Conservation (phyloP, 2,113 vertebrate genomes). For the Ophiodon elongatus region DNA sequence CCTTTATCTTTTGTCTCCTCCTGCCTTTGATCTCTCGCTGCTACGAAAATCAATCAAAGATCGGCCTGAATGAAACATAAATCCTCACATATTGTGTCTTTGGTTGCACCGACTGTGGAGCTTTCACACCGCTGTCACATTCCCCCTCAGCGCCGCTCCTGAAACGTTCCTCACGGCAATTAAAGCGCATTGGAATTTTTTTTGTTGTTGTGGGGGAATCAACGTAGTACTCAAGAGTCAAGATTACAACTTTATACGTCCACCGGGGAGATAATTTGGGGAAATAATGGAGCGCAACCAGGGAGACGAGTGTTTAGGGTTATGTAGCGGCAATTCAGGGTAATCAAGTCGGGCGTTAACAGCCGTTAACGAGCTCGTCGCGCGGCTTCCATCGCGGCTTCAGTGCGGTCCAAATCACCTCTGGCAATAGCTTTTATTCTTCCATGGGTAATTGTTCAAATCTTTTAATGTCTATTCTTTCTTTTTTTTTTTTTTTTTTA, state of each 20-base stretch:
- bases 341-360: neutral
- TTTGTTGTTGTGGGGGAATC: too few species aligned
- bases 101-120: neutral
- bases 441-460: neutral
- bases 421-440: neutral
- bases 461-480: neutral
- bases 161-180: neutral
- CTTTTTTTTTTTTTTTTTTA: neutral
- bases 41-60: constrained; percentile 45
- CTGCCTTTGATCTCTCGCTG: constrained; percentile 66
- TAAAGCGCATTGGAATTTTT: neutral
- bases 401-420: neutral
- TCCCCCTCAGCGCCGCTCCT: neutral
- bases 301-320: neutral
- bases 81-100: neutral
- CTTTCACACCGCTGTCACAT: neutral
- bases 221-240: neutral
- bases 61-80: constrained; percentile 15
- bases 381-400: neutral
- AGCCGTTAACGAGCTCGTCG: neutral
- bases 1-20: constrained; percentile 67
- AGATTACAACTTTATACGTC: neutral
- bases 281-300: neutral
- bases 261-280: neutral
- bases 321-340: constrained; percentile 2